Base-by-base conservation (phyloP, 2,797 vertebrate species). In the Enteromius fasciolatus region DNA sequence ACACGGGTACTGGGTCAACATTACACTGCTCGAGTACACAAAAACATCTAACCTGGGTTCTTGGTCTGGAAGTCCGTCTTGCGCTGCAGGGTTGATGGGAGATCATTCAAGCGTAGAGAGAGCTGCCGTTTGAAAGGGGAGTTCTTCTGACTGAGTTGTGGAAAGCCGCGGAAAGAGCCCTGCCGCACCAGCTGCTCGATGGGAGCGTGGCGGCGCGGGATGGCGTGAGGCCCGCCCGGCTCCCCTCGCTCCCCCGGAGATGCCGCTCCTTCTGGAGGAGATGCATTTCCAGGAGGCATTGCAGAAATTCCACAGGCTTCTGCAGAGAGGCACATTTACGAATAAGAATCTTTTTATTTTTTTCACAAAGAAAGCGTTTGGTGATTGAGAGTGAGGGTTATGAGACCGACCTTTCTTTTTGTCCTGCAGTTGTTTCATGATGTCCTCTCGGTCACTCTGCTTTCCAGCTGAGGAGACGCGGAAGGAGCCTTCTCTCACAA, bases 91-190 rank as follows among this genome's bases (percentile, higher is more conserved):
- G 96, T 98, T 82, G 97, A 98, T 0, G 97, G 97, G 87, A 98
- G 95, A 90, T 98, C 97, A 2, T 97, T 98, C 85, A 98, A 95
- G 25, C 97, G 93, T 9, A 98, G 94, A 5, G 97, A 98, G 89
- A 98, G 95, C 91, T 98, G 97, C 50, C 97, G 92, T 90, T 98
- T 98, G 87, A 98, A 98, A 28, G 97, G 97, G 0, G 97, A 98
- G 90, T 97, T 98, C 89, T 97, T 98, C 94, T 95, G 94, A 88
- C 96, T 97, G 52, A 98, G 96, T 0, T 96, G 95, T 0, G 97
- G 97, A 87, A 98, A 98, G 31, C 97, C 97, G 0, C 97, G 93
- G 89, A 98, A 98, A 1, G 97, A 98, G 59, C 97, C 97, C 82
- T 98, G 97, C 2, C 97, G 94, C 79, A 98, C 97, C 89, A 98